Evolutionary conservation across 2,888 invertebrate genomes (phyloP), one percentile per base, ranked within the genome.

Genomic region (Phengaris arion): DNA sequence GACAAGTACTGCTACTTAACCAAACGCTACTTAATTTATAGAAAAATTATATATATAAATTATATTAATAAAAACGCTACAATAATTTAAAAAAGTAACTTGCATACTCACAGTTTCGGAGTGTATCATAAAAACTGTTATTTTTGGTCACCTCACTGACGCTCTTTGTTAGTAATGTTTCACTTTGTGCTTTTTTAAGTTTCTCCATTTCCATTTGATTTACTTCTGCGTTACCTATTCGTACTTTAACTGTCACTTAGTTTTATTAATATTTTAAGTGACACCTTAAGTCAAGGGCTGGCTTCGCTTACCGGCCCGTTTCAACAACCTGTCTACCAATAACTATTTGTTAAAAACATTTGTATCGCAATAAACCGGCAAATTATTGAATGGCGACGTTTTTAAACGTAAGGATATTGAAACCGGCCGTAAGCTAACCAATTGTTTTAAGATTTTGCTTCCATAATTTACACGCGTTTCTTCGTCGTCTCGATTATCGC

Each of bases 51-150:
- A n/a, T n/a, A n/a, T n/a, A n/a, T n/a, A n/a, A n/a, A n/a, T n/a
- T n/a, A n/a, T n/a, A n/a, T n/a, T n/a, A n/a, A n/a, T n/a, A n/a
- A n/a, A n/a, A 22, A 22, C 22, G 22, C 22, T 22, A 22, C 22
- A 22, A 22, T 22, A 22, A 22, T 22, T 22, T 0, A 22, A 22
- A 22, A 22, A 22, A 22, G 35, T 35, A 35, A 35, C 2, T 35
- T 35, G 9, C 12, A 64, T 15, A 72, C 72, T 72, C 15, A 72
- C 72, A 72, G 22, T 22, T 35, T 46, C 78, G 70, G 35, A 78
- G 22, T 35, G 57, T 59, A 3, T 51, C 57, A 13, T 52, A 13
- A 68, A 77, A 35, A 52, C 9, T 51, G 3, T 46, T 68, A 9
- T 75, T 54, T 72, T 75, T 15, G 22, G 73, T 48, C 13, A 35